Percentiles rank a stretch among this genome's conserved stretches.
phyloP scores from a whole-genome alignment of 2,113 vertebrate genomes.

The Gymnorhina tibicen region DNA sequence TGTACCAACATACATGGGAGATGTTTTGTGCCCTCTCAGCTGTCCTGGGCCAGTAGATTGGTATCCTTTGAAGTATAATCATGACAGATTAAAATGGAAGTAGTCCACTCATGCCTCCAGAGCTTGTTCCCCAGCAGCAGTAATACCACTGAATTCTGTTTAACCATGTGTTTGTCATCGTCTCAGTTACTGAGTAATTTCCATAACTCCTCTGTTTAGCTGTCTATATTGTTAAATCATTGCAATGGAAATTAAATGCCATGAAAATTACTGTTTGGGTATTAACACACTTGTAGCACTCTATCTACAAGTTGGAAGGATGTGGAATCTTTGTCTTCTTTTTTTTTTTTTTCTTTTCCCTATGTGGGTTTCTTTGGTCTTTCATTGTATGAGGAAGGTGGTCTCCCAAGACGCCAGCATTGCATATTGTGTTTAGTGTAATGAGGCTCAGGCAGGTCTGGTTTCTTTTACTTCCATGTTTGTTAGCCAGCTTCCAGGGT shows the following conservation, averaged over 20 bases:
- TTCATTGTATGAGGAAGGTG: neutral
- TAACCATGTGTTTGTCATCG: fast-evolving
- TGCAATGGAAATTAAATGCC: neutral
- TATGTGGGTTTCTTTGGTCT: neutral
- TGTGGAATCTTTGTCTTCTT: neutral
- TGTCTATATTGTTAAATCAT: neutral
- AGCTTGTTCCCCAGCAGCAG: neutral
- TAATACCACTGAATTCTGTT: neutral
- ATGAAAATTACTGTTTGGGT: neutral
- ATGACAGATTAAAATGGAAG: neutral
- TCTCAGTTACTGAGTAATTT: neutral
- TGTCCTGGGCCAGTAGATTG: neutral
- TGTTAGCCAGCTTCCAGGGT: neutral
- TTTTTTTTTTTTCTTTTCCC: too few species aligned
- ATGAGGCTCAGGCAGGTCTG: neutral
- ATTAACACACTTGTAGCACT: neutral
- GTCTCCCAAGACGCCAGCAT: neutral
- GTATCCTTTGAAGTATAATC: neutral
- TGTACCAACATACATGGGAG: fast-evolving
- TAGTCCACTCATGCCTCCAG: neutral
- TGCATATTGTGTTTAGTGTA: neutral
- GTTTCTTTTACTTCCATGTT: neutral
- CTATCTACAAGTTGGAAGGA: neutral
- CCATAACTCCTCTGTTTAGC: neutral
- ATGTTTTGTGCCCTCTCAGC: neutral